Conservation (phyloP, 2,888 invertebrate species). For the Leptinotarsa tumamoca region DNA sequence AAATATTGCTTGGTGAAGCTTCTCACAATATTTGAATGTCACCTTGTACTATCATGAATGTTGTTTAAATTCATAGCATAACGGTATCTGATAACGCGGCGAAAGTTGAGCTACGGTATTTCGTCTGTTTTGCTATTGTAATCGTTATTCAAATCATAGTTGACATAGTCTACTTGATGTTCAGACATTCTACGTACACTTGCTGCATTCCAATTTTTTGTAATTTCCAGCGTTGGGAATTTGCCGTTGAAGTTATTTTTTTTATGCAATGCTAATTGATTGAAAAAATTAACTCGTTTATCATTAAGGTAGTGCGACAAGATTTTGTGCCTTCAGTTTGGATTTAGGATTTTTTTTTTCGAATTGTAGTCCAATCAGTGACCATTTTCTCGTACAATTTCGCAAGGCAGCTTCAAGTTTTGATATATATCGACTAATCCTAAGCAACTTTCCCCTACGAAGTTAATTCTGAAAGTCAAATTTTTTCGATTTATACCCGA, state of each 20-base stretch:
- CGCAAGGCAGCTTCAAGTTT: too few species aligned
- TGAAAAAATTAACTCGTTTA: background rate
- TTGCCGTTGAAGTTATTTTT: background rate
- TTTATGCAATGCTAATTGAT: background rate
- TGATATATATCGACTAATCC: too few species aligned
- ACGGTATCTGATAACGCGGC: slow-evolving; percentile 11
- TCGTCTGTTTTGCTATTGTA: slow-evolving; percentile 2
- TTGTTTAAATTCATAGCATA: slow-evolving; percentile 2
- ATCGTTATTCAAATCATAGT: slow-evolving; percentile 18
- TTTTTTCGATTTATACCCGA: too few species aligned
- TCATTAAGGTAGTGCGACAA: background rate
- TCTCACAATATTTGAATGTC: background rate
- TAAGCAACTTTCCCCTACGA: too few species aligned
- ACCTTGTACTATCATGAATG: background rate
- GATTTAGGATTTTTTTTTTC: too few species aligned
- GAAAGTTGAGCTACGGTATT: slow-evolving; percentile 7
- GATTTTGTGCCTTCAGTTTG: too few species aligned
- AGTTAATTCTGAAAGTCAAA: too few species aligned
- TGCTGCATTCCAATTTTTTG: background rate
- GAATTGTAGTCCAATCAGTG: too few species aligned
- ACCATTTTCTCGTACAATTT: too few species aligned
- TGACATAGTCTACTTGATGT: slow-evolving; percentile 16
- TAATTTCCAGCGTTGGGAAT: background rate
- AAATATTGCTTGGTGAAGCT: background rate
- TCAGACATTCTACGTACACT: slow-evolving; percentile 2